Conservation (phyloP, 2,797 vertebrate species). For the Danio albolineatus region DNA sequence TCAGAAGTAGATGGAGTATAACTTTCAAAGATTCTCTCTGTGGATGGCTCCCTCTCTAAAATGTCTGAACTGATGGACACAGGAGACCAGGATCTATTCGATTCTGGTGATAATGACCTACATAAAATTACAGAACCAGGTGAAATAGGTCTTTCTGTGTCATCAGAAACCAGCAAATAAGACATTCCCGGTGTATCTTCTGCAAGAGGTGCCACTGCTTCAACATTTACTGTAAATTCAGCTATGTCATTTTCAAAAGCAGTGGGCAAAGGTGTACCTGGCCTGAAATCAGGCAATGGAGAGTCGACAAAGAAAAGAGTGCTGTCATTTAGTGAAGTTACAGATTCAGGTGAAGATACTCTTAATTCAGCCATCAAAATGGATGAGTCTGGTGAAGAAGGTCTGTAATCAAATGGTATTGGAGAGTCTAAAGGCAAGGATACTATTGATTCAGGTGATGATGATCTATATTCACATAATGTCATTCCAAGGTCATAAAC, state of each 20-base stretch:
- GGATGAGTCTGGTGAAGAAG: conserved; percentile 44
- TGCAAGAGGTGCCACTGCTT: conserved; percentile 7
- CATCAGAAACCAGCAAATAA: conserved; percentile 67
- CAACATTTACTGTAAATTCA: conserved; percentile 30
- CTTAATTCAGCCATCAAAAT: conserved; percentile 62
- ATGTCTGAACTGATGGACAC: conserved; percentile 64
- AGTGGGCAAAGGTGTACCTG: conserved; percentile 58
- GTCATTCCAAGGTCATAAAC: conserved; percentile 32
- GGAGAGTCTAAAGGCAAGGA: conserved; percentile 64
- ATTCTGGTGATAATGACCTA: conserved; percentile 61
- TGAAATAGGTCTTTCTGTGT: conserved; percentile 72
- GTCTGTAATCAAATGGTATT: conserved; percentile 50
- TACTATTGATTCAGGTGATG: conserved; percentile 60
- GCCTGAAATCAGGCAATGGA: conserved; percentile 64
- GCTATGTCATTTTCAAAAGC: conserved; percentile 36
- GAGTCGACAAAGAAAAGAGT: conserved; percentile 67
- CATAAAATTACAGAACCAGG: conserved; percentile 56
- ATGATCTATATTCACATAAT: conserved; percentile 54
- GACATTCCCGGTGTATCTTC: conserved; percentile 66
- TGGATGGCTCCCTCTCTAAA: conserved; percentile 67
- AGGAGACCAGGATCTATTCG: conserved; percentile 62
- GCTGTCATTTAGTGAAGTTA: conserved; percentile 65
- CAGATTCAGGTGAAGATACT: conserved; percentile 69
- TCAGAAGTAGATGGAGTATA: conserved; percentile 42
- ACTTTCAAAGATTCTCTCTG: conserved; percentile 54